Conservation (phyloP, 2,113 vertebrate genomes). For the Chionomys nivalis region DNA sequence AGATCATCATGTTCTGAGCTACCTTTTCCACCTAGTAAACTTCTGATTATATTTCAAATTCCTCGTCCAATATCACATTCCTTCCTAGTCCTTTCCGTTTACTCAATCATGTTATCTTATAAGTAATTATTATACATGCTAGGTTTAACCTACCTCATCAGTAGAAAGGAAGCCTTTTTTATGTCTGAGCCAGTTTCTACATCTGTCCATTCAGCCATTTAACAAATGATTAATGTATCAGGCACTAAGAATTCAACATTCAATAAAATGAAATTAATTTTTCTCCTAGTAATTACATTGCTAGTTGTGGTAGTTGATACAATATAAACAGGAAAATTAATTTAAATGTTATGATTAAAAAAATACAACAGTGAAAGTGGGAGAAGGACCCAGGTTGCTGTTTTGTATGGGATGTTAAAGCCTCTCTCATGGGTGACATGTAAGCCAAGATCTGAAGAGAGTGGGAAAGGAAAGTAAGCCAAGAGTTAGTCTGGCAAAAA, state of each 20-base stretch:
- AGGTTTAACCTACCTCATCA: background rate
- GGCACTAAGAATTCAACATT: background rate
- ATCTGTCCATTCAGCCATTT: background rate
- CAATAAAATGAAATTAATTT: background rate
- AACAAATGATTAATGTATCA: background rate
- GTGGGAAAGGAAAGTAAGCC: constrained; percentile 34
- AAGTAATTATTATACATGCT: background rate
- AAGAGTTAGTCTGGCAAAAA: constrained; percentile 4
- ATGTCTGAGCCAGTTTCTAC: background rate
- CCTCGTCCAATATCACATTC: background rate
- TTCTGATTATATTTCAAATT: constrained; percentile 14
- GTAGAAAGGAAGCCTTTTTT: background rate
- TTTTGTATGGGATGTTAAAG: constrained; percentile 11
- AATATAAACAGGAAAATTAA: background rate
- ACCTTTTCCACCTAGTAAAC: background rate
- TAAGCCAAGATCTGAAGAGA: constrained; percentile 45
- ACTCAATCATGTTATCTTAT: background rate
- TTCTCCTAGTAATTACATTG: constrained; percentile 36
- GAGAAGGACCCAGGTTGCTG: background rate
- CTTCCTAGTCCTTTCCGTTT: background rate
- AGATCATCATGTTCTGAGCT: background rate
- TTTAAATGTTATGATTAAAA: background rate
- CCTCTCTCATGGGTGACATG: constrained; percentile 44
- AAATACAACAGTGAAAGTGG: background rate
- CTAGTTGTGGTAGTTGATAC: background rate